A percentile compares a stretch with the other conserved stretches of the same genome.
These are phyloP conservation scores for Cryptomyrus ogoouensis DNA, from an alignment of 2,113 vertebrate genomes.

Conservation along the genomic window DNA sequence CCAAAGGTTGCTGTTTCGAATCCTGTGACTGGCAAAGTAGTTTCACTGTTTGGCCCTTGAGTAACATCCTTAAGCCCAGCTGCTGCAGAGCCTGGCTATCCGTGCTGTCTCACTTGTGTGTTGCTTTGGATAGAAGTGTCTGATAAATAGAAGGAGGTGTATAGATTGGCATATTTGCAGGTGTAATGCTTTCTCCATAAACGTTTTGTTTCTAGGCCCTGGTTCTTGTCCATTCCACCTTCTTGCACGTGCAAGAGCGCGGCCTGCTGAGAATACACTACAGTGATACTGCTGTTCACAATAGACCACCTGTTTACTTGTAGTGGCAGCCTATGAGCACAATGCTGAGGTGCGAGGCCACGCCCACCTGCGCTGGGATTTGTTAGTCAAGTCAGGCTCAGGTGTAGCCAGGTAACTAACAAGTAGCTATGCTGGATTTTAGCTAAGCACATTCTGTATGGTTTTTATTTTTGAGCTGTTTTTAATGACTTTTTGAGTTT, in stretches of 20 bases:
- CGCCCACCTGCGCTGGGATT: background rate
- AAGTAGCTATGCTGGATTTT: background rate
- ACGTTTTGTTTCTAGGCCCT: background rate
- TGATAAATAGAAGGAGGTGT: background rate
- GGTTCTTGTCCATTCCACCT: background rate
- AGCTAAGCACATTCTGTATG: background rate
- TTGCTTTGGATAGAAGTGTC: background rate
- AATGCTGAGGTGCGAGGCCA: background rate
- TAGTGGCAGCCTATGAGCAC: background rate
- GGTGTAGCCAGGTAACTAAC: background rate
- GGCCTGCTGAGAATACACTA: background rate
- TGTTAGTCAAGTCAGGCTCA: background rate
- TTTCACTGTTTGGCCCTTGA: background rate
- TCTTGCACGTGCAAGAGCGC: background rate
- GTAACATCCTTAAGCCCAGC: background rate
- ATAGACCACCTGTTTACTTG: background rate
- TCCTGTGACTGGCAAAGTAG: background rate
- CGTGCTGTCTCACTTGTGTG: background rate
- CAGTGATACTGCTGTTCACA: background rate
- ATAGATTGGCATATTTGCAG: background rate
- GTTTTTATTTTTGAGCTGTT: background rate
- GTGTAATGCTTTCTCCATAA: background rate
- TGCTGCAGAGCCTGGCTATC: background rate
- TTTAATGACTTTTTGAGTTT: background rate
- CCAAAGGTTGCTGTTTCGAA: background rate